Evolutionary conservation across 2,888 invertebrate genomes (phyloP), one percentile per base, ranked within the genome.

Genomic region (Noctua janthe): DNA sequence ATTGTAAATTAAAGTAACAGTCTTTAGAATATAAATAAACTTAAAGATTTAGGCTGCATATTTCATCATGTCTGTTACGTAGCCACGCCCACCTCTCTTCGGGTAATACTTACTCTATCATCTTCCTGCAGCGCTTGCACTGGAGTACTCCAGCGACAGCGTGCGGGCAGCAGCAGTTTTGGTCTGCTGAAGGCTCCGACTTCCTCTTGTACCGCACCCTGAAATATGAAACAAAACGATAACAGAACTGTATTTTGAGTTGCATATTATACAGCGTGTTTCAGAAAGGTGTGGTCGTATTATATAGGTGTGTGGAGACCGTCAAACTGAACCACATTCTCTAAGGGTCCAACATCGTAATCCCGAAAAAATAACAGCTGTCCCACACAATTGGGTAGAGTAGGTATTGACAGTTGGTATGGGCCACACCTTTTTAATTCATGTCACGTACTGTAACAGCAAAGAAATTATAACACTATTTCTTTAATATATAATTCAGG

Each of bases 141-240:
- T 0, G 3, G 0, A 49, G 0, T 0, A 15, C 5, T 49, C 15
- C 15, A 0, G 15, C 13, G 4, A 15, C 15, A 0, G 15, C 13
- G 0, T 4, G 1, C 11, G 11, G 11, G 47, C 47, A 47, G 11
- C 47, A 47, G 2, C 47, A 47, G 10, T 47, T 47, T 1, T 47
- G 47, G 1, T 47, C 47, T 10, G 10, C 10, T 11, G 20, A 7
- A 7, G 51, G 20, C 3, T 2, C 8, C 7, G 56, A 56, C 1
- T 56, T 0, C 2, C 23, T 8, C 56, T 56, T 56, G 56, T 56
- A 56, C 0, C 23, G 23, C 59, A 0, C 13, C 11, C 62, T 62
- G 62, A 29, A 29, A 62, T 17, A 29, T 62, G 29, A 62, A 29
- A 29, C 29, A 62, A 62, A 62, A 62, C 15, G 62, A 29, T 29